Base-by-base conservation (phyloP, 2,888 invertebrate genomes). In the Chloromyia formosa region DNA sequence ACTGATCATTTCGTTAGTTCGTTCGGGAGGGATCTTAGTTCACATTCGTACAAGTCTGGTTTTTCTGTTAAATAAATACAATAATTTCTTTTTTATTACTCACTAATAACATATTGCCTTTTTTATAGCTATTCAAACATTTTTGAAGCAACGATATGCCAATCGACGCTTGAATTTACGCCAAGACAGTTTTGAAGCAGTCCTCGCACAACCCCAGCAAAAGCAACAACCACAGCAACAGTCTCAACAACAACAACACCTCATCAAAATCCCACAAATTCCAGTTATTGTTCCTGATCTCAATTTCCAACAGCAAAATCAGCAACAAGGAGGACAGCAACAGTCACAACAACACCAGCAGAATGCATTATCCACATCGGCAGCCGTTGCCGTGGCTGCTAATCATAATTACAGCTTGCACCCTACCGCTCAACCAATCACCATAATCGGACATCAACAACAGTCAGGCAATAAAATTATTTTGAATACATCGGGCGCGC, bases 371-470 rank as follows among this genome's bases (percentile, higher is more conserved):
- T 49, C 69, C 49, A 27, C 73, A 12, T 64, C 73, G 42, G 82
- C 84, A 12, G 83, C 84, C 0, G 81, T 83, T 45, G 83, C 84
- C 64, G 83, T 84, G 1, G 82, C 84, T 16, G 75, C 77, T 7
- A 85, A 85, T 77, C 85, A 85, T 78, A 85, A 85, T 74, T 85
- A 85, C 72, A 85, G 85, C 73, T 75, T 85, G 69, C 84, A 84
- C 74, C 84, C 85, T 14, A 80, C 84, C 1, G 81, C 83, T n/a
- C 83, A 83, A 22, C 84, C 84, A 20, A 82, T 84, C 20, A 83
- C 83, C 5, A 81, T 84, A 18, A 83, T 83, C 69, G 79, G 80
- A 53, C 80, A 80, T 73, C 80, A 82, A 61, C 80, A 80, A 12
- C 81, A 80, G 69, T 56, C 56, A 16, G 82, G 83, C 58, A 84